Base-by-base conservation (phyloP, 2,888 invertebrate species). In the Campoletis raptor region DNA sequence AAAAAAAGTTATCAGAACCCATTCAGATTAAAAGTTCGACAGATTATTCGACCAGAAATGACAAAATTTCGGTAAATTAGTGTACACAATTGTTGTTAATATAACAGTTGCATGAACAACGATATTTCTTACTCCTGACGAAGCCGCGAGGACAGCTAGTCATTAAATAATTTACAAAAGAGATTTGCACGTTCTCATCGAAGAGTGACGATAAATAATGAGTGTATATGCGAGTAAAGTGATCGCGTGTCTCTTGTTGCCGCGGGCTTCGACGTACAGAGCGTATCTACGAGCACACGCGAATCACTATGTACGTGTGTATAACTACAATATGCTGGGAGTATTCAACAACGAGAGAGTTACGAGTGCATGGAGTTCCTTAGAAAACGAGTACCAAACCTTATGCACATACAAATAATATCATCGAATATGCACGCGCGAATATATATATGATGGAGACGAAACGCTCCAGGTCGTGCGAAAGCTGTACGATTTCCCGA, bases 161-260 rank as follows among this genome's bases (percentile, higher is more conserved):
- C 81, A 70, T 81, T 85, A 81, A 85, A 85, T 81, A 85, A 81
- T 85, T 81, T 70, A 57, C 76, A 66, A 61, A 73, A 61, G 74
- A 66, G 24, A 21, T 21, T 61, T 61, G 30, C 24, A 24, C 24
- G 3, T 3, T 9, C 30, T 37, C n/a, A 9, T 15, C n/a, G 36
- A 36, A 61, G 64, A 48, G 69, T 76, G 61, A 54, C 69, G 45
- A 70, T 48, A 81, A 76, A 48, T 81, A 76, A 72, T n/a, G 18
- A 76, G 54, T 40, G 37, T 70, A 72, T 70, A 45, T 45, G 76
- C 76, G 84, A 74, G 79, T 52, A 80, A 76, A 80, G 80, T 84
- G 48, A 80, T 85, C 76, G 84, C 84, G 84, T 84, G 84, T 81
- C 76, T 73, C 79, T 45, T 74, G 54, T 36, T n/a, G 48, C 48